Conservation (phyloP, 2,888 invertebrate species). For the Melanostoma scalare region DNA sequence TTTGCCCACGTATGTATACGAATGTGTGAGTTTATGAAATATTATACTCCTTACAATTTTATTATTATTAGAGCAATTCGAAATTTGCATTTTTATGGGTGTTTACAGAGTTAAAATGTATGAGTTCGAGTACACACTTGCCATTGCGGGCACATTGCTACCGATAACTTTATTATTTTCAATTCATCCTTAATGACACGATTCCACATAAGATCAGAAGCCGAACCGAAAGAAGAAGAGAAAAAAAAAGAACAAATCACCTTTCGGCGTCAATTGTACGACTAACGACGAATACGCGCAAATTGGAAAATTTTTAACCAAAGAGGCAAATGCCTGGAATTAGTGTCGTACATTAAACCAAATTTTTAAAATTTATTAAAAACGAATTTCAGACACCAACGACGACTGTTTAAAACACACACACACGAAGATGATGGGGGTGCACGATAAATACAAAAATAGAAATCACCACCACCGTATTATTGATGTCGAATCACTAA, state of each 20-base stretch:
- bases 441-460: conserved; percentile 51
- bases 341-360: conserved; percentile 56
- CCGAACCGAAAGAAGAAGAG: too few relatives aligned
- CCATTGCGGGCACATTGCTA: background rate
- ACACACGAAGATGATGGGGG: conserved; percentile 21
- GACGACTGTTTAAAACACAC: background rate
- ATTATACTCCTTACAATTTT: conserved; percentile 47
- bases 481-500: conserved; percentile 40
- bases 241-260: background rate
- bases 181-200: conserved; percentile 66
- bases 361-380: conserved; percentile 60
- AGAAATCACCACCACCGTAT: conserved; percentile 34
- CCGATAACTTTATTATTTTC: conserved; percentile 67
- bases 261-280: conserved; percentile 20
- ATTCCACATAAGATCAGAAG: background rate
- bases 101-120: conserved; percentile 45
- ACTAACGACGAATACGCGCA: background rate
- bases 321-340: conserved; percentile 18
- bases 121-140: conserved; percentile 20
- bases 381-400: conserved; percentile 29
- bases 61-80: conserved; percentile 59
- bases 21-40: conserved; percentile 22
- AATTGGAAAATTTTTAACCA: background rate
- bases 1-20: background rate
- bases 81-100: conserved; percentile 69